Percentiles rank a stretch among this genome's conserved stretches.
phyloP scores from a whole-genome alignment of 2,888 invertebrate genomes.

The Noctua comes region DNA sequence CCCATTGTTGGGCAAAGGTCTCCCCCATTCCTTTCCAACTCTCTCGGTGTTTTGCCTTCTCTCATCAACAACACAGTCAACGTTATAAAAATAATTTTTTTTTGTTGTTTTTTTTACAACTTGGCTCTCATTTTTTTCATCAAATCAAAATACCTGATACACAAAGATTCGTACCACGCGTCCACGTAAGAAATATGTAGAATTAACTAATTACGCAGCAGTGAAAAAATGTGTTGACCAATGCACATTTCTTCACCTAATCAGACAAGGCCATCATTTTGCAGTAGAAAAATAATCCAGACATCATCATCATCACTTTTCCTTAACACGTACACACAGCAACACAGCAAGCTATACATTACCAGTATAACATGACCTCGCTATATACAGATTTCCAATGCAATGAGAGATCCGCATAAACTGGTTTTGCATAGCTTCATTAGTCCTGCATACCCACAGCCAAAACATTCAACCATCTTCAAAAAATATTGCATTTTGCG shows the following conservation, averaged over 20 bases:
- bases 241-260: neutral
- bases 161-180: neutral
- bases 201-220: neutral
- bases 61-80: too few relatives aligned
- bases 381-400: too few relatives aligned
- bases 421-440: too few relatives aligned
- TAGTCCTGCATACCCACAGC: neutral
- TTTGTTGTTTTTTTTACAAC: too few relatives aligned
- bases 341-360: too few relatives aligned
- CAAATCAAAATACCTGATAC: neutral
- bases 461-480: neutral
- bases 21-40: too few relatives aligned
- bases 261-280: too few relatives aligned
- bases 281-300: neutral
- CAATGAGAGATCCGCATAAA: too few relatives aligned
- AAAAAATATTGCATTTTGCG: slow-evolving; percentile 25
- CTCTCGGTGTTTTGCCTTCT: too few relatives aligned
- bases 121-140: neutral
- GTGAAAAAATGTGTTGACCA: too few relatives aligned
- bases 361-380: too few relatives aligned
- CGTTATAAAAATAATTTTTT: neutral
- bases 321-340: neutral
- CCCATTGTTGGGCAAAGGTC: too few relatives aligned
- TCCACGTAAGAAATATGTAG: neutral
- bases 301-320: neutral